Evolutionary conservation across 2,888 invertebrate genomes (phyloP).

Genomic region (Bombylius discolor): DNA sequence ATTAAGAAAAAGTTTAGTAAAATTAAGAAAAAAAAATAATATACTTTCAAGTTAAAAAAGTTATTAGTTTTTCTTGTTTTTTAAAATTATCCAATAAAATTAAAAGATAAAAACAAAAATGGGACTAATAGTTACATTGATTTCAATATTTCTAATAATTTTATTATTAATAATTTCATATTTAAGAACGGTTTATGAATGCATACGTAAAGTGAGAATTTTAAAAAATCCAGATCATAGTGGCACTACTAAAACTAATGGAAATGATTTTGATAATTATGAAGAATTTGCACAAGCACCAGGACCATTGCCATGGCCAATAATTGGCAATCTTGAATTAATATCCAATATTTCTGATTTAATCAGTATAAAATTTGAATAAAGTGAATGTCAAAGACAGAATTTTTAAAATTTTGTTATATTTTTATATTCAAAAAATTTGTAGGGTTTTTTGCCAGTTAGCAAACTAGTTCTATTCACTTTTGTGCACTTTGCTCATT

Average conservation of each 20-base stretch:
- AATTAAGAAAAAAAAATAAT: too few relatives aligned
- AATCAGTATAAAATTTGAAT: too few relatives aligned
- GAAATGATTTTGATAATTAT: background rate
- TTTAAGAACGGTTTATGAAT: constrained; percentile 20
- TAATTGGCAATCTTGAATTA: constrained; percentile 58
- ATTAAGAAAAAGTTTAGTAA: too few relatives aligned
- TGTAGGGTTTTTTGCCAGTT: too few relatives aligned
- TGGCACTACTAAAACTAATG: constrained; percentile 5
- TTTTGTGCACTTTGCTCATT: too few relatives aligned
- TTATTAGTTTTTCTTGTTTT: too few relatives aligned
- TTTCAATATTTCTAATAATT: background rate
- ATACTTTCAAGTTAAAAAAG: too few relatives aligned
- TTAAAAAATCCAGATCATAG: constrained; percentile 8
- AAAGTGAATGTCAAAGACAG: too few relatives aligned
- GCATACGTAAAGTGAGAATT: constrained; percentile 20
- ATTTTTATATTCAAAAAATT: too few relatives aligned
- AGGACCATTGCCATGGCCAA: constrained; percentile 53
- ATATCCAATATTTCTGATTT: constrained; percentile 32
- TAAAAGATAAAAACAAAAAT: background rate
- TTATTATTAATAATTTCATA: constrained; percentile 10
- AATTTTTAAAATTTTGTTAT: too few relatives aligned
- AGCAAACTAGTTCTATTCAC: too few relatives aligned
- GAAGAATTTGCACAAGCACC: constrained; percentile 38
- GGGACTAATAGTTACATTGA: background rate
- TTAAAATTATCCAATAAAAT: background rate